Base-by-base conservation (phyloP, 2,113 vertebrate species). In the Alexandromys fortis region DNA sequence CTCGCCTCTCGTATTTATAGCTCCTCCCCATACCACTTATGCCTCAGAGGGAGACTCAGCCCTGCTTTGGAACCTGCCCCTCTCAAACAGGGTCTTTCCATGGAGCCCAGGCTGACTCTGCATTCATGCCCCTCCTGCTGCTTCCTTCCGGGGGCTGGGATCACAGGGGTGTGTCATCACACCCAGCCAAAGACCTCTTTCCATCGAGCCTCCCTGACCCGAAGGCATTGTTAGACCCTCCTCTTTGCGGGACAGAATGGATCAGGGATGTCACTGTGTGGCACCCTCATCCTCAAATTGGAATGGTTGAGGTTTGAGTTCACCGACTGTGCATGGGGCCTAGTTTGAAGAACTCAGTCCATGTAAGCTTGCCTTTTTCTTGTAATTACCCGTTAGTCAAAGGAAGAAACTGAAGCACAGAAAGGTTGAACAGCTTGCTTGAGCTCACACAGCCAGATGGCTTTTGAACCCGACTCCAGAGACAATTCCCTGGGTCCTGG, bases 1-100 rank as follows among this genome's bases (percentile, higher is more conserved):
- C 96, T 96, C 33, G 92, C 86, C 96, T 97, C 94, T 47, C 16
- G 1, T 97, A 98, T 98, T 98, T 98, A 98, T 98, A 98, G 97
- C 92, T 77, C 92, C 85, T 96, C 94, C 78, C 13, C 9, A 79
- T 63, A 35, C 90, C 1, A 22, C 90, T 52, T n/a, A 35, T 0
- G 42, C 95, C 96, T 96, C 97, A 86, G 87, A 94, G 97, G 97
- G 92, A 92, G 89, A 58, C 85, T 72, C 13, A 58, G 79, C 78
- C 75, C 94, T 90, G 81, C 67, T 38, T 12, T 19, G 38, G 81
- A 78, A 72, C 35, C 88, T n/a, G 38, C 58, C 21, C 61, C 75
- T 49, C 33, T 58, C n/a, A 75, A 24, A 33, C 28, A 76, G 72
- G 87, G 42, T 65, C 76, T 67, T 52, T 24, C 33, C 47, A 6